Evolutionary conservation across 2,797 vertebrate genomes (phyloP), one percentile per base, ranked within the genome.

Genomic region (Vespertilio murinus): DNA sequence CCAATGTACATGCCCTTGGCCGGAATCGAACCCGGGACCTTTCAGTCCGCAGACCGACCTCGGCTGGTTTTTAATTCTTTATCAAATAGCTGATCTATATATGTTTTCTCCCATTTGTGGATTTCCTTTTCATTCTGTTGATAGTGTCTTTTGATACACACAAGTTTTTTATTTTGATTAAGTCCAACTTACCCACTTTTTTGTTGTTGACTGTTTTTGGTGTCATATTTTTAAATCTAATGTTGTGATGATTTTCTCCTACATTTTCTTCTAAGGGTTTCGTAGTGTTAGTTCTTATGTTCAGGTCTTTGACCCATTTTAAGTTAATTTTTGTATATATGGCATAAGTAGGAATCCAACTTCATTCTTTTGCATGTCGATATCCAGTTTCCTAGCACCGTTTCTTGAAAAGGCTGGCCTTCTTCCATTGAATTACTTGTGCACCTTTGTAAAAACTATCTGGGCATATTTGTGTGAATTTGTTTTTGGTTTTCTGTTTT

Each of bases 401-500:
- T 89, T 85, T 92, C 18, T 80, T 92, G 56, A 74, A 84, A 87
- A 80, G 13, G 35, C 14, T 77, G 3, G 77, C 35, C 14, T 75
- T 67, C 38, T 22, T 56, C 33, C 9, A 28, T n/a, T 78, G 65
- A 83, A 65, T 83, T 84, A 25, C 38, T 59, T 84, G 89, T 92
- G 30, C 4, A 69, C 23, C 42, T 70, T 74, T 78, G 52, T 71
- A 23, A 92, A 78, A 92, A 67, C 52, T 88, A 73, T 79, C 91
- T 88, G 40, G 28, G 65, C 10, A n/a, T 90, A 45, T 92, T 80
- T 80, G 38, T 81, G n/a, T 75, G 40, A n/a, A 33, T 59, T 61
- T 94, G 25, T 82, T 82, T 81, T 64, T 88, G 33, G 18, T 83
- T 91, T 42, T 93, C 3, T 88, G 12, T 69, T 89, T 87, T 90